Conservation (phyloP, 2,888 invertebrate genomes). For the Callosobruchus maculatus region DNA sequence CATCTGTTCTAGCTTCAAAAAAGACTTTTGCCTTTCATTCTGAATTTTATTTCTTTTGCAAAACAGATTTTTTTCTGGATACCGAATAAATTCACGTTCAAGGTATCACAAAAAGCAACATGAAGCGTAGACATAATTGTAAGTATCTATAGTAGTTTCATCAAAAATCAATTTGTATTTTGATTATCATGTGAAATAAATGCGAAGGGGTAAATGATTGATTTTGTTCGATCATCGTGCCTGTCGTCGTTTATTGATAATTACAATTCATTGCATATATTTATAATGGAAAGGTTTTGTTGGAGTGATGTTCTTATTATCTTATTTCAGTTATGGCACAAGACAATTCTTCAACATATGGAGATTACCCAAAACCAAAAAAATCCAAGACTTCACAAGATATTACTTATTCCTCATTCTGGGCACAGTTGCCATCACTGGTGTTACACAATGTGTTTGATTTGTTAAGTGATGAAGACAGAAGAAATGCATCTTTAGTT, state of each 20-base stretch:
- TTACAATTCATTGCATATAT: neutral
- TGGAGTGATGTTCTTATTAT: neutral
- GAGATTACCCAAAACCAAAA: constrained; percentile 45
- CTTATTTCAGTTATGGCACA: constrained; percentile 37
- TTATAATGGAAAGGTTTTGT: neutral
- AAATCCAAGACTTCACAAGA: constrained; percentile 42
- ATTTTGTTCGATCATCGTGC: too few relatives aligned
- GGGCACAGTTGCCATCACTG: constrained; percentile 45
- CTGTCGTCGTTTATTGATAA: too few relatives aligned
- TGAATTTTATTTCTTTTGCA: neutral
- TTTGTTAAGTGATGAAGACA: constrained; percentile 40
- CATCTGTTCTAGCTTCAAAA: neutral
- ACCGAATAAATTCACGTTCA: neutral
- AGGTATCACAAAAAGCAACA: neutral
- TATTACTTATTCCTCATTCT: constrained; percentile 29
- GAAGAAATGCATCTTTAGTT: constrained; percentile 44
- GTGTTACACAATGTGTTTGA: constrained; percentile 46
- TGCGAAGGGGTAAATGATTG: neutral
- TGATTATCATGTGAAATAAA: neutral
- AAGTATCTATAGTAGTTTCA: neutral
- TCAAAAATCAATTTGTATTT: neutral
- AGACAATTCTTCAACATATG: constrained; percentile 39
- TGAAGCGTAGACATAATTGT: neutral
- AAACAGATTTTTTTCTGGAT: neutral
- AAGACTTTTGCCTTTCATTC: neutral